Conservation (phyloP, 2,888 invertebrate genomes). For the Ormyrus thymus region DNA sequence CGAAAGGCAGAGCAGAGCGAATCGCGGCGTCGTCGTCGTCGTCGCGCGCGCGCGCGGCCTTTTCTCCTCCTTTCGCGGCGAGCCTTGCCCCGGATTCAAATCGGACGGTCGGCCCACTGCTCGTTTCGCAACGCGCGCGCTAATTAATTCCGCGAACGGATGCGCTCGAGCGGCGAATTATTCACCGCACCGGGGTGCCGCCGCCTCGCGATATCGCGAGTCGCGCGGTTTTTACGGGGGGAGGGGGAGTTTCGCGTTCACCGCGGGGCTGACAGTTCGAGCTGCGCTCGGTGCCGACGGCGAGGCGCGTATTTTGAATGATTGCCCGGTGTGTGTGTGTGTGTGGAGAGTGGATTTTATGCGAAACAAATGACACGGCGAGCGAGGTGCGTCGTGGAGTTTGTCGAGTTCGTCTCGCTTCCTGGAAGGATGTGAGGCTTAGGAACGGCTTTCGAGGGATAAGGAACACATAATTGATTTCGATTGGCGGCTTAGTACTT, state of each 20-base stretch:
- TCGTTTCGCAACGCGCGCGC: conserved; percentile 21
- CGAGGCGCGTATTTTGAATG: no score
- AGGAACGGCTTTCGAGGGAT: no score
- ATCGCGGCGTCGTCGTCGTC: conserved; percentile 52
- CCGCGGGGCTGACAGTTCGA: no score
- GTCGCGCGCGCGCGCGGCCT: conserved; percentile 4
- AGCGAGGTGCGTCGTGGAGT: no score
- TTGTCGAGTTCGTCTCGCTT: no score
- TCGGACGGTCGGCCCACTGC: conserved; percentile 19
- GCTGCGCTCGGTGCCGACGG: no score
- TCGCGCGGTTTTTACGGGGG: not conserved
- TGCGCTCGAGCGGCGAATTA: not conserved
- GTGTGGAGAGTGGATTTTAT: no score
- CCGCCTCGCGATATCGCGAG: not conserved
- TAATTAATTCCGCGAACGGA: not conserved
- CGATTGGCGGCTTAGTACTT: no score
- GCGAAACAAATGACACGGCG: no score
- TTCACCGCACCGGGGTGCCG: not conserved
- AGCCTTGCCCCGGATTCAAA: conserved; percentile 53
- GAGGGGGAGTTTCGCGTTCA: not conserved
- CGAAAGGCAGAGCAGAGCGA: conserved; percentile 35
- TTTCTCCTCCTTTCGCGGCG: not conserved
- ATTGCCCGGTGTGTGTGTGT: no score
- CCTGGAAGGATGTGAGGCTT: no score
- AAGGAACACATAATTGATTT: no score